phyloP scores from a whole-genome alignment of 1,140 invertebrate genomes.

The Zaprionus nigranus region DNA sequence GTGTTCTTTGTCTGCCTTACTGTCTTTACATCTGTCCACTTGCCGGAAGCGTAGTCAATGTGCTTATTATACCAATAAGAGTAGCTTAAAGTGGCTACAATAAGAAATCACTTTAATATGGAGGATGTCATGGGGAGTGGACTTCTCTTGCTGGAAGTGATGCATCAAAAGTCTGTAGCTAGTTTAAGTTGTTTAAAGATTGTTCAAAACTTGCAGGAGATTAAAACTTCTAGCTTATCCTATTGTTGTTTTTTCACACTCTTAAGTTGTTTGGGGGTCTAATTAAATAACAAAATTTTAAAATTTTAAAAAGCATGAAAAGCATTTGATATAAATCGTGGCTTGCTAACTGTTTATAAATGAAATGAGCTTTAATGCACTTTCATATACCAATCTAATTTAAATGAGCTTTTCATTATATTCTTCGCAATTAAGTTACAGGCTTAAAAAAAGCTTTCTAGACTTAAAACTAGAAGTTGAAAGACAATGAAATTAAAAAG shows the following conservation, averaged over 20 bases:
- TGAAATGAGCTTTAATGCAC: too few relatives aligned
- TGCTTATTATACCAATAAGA: conserved; percentile 1
- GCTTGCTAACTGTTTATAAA: background rate
- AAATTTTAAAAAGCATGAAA: too few relatives aligned
- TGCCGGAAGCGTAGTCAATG: conserved; percentile 16
- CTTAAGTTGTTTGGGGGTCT: too few relatives aligned
- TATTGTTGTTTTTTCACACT: too few relatives aligned
- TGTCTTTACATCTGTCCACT: background rate
- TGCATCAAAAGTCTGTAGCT: background rate
- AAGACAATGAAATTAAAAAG: too few relatives aligned
- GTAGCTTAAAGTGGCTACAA: background rate
- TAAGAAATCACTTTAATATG: background rate
- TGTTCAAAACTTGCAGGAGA: background rate
- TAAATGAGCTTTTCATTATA: too few relatives aligned
- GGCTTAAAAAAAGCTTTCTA: too few relatives aligned
- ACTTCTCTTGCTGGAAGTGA: background rate
- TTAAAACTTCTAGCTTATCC: background rate
- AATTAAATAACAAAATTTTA: too few relatives aligned
- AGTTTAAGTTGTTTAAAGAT: background rate
- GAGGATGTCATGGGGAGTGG: background rate
- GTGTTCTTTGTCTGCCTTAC: background rate
- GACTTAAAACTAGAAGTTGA: too few relatives aligned
- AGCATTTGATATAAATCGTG: background rate
- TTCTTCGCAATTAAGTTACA: too few relatives aligned
- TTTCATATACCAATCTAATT: too few relatives aligned